A percentile compares a stretch with the other conserved stretches of the same genome.
Evolutionary conservation across 2,113 vertebrate genomes (phyloP).

Genomic region (Miniopterus natalensis): DNA sequence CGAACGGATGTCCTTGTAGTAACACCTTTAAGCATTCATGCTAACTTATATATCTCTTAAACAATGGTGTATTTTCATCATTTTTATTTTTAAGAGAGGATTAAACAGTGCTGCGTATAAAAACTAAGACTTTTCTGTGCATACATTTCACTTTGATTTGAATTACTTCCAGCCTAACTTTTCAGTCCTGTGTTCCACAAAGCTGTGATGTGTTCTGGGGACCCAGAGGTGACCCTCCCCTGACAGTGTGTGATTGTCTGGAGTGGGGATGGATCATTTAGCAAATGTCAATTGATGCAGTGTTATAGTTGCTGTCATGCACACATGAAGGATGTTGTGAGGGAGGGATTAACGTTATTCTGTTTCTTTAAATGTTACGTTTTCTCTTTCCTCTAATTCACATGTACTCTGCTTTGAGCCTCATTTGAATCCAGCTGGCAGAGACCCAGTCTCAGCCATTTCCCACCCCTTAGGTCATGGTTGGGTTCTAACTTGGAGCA

Average conservation of each 20-base stretch:
- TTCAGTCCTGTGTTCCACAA: neutral
- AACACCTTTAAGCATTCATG: neutral
- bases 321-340: neutral
- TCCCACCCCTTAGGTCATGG: neutral
- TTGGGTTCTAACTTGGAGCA: neutral
- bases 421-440: neutral
- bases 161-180: neutral
- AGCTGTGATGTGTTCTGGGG: neutral
- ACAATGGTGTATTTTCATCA: neutral
- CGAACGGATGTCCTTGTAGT: neutral
- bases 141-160: neutral
- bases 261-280: neutral
- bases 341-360: neutral
- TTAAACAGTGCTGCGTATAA: neutral
- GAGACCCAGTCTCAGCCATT: neutral
- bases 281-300: neutral
- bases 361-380: neutral
- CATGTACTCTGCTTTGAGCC: neutral
- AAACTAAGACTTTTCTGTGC: neutral
- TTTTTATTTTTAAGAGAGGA: constrained; percentile 41
- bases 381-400: constrained; percentile 22
- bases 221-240: neutral
- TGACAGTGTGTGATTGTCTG: neutral
- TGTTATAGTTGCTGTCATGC: neutral
- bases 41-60: neutral